Evolutionary conservation across 2,113 vertebrate species (phyloP).

Genomic region (Eptesicus fuscus): DNA sequence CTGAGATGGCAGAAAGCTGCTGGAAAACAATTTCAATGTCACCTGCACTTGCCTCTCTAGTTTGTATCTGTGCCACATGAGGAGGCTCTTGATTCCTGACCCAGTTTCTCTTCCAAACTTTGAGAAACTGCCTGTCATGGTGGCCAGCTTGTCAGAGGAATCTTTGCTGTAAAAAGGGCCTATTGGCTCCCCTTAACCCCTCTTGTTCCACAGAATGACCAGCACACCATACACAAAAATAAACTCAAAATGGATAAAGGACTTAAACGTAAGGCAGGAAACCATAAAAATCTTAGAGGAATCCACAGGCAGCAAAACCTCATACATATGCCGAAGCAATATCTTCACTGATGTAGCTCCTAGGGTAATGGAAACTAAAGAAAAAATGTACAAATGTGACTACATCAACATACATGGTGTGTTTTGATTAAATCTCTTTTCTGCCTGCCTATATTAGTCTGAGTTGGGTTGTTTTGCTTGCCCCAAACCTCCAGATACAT

Average conservation of each 20-base stretch:
- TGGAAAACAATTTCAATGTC: neutral
- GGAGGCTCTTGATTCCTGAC: neutral
- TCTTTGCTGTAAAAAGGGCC: neutral
- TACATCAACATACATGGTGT: neutral
- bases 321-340: no score
- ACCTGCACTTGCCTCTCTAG: neutral
- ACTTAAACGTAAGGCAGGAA: no score
- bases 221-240: neutral
- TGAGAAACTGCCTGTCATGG: neutral
- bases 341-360: no score
- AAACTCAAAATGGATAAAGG: no score
- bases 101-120: neutral
- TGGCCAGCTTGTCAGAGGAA: neutral
- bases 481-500: neutral
- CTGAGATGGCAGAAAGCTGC: neutral
- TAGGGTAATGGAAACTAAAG: no score
- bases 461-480: neutral
- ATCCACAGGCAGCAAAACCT: no score
- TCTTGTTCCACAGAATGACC: neutral
- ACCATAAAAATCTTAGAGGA: no score
- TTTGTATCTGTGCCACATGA: neutral
- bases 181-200: no score
- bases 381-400: no score
- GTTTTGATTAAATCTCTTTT: conserved; percentile 12
- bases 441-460: neutral